These are phyloP conservation scores for Boulengeromyrus knoepffleri DNA, from an alignment of 2,113 vertebrate species.

Conservation along the genomic window DNA sequence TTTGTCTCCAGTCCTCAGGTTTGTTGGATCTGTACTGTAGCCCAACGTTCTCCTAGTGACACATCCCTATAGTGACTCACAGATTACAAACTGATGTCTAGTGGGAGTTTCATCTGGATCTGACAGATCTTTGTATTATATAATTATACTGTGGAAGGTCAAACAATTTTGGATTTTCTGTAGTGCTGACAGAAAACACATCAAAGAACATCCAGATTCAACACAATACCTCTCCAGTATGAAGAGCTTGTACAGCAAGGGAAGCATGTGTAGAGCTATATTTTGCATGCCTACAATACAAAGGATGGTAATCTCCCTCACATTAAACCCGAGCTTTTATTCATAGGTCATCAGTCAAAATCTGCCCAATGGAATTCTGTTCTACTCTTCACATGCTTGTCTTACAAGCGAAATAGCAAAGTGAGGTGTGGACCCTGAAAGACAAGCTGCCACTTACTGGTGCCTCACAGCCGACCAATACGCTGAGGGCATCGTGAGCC, in stretches of 20 bases:
- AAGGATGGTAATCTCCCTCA: neutral
- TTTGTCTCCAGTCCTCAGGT: constrained; percentile 46
- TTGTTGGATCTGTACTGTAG: constrained; percentile 39
- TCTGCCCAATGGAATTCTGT: neutral
- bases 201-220: neutral
- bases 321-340: neutral
- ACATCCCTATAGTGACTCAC: constrained; percentile 29
- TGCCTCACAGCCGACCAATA: constrained; percentile 50
- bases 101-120: constrained; percentile 25
- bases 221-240: neutral
- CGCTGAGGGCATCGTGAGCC: constrained; percentile 20
- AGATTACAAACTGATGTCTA: constrained; percentile 42
- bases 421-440: constrained; percentile 59
- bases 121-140: neutral
- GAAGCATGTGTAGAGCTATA: neutral
- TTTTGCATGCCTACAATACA: neutral
- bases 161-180: constrained; percentile 5
- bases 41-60: constrained; percentile 32
- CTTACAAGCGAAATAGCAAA: constrained; percentile 52
- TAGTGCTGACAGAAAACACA: constrained; percentile 32
- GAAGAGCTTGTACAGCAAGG: neutral
- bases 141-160: constrained; percentile 1
- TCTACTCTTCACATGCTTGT: constrained; percentile 48
- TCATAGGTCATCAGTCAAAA: neutral
- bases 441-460: constrained; percentile 53